Base-by-base conservation (phyloP, 2,113 vertebrate species). In the Orycteropus afer region DNA sequence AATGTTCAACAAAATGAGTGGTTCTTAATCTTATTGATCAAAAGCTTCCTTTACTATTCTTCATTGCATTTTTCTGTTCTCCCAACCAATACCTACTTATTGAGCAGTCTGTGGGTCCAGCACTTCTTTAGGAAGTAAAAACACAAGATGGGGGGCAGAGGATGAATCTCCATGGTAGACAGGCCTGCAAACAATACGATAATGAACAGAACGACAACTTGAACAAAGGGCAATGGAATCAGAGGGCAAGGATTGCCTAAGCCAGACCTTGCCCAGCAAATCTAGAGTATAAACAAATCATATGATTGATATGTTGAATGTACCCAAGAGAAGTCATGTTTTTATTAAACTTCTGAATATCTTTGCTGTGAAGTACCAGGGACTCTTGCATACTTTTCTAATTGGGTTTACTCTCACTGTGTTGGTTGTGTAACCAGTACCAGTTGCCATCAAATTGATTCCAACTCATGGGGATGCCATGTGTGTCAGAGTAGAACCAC, bases 211-310 rank as follows among this genome's bases (percentile, higher is more conserved):
- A 65, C 29, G 78, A 34, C 14, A 47, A 11, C 77, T 55, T 40
- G 53, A 85, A n/a, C 57, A 45, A 7, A 94, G 80, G 87, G 25
- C 57, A 79, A 74, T 87, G 12, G 42, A 45, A 79, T 78, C 86
- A 65, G 74, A 79, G 77, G 27, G 1, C 61, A 27, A 69, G 34
- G 25, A 55, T 69, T 23, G 55, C 74, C 94, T 71, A 63, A 77
- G 67, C 55, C 29, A 51, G 45, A n/a, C 40, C 76, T 76, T 37
- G 20, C 45, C 88, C 45, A 57, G n/a, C 17, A n/a, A 20, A 32
- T 53, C 27, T 18, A 4, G 69, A 67, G 7, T 22, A 3, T 61
- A 51, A 78, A 89, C 65, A 65, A 40, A 20, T 45, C 37, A 63
- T 40, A 2, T 5, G 25, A 80, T n/a, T 47, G 81, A 25, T 20